A percentile compares a stretch with the other conserved stretches of the same genome.
Conservation (phyloP, 2,113 vertebrate species). For the Osmerus mordax region DNA sequence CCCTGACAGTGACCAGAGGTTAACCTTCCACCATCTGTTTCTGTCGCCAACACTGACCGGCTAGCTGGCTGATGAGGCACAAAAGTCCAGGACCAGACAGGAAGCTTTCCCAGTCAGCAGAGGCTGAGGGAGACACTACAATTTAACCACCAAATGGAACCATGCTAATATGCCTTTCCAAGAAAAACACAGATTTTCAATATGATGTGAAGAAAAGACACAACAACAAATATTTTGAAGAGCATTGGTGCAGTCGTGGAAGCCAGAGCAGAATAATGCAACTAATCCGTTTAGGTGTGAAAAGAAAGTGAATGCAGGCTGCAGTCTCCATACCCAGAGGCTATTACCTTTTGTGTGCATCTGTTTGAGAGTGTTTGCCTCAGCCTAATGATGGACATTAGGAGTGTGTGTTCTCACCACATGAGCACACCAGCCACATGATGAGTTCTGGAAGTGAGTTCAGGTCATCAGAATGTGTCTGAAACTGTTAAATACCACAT, state of each 20-base stretch:
- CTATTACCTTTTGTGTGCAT: conserved; percentile 27
- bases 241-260: neutral
- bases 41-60: conserved; percentile 4
- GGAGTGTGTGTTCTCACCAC: conserved; percentile 38
- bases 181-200: neutral
- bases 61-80: conserved; percentile 15
- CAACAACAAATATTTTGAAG: neutral
- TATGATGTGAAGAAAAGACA: neutral
- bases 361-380: conserved; percentile 17
- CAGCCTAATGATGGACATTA: conserved; percentile 47
- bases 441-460: conserved; percentile 56
- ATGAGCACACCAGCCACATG: conserved; percentile 39
- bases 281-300: neutral
- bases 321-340: conserved; percentile 31
- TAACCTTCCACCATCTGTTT: conserved; percentile 33
- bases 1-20: conserved; percentile 15
- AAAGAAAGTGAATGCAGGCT: neutral
- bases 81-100: neutral
- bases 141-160: neutral
- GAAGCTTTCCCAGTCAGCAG: neutral
- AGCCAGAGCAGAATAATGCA: neutral
- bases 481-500: conserved; percentile 60
- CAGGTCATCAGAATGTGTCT: conserved; percentile 55
- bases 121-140: neutral
- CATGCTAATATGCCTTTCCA: conserved; percentile 12